Base-by-base conservation (phyloP, 1,140 invertebrate genomes). In the Fopius arisanus region DNA sequence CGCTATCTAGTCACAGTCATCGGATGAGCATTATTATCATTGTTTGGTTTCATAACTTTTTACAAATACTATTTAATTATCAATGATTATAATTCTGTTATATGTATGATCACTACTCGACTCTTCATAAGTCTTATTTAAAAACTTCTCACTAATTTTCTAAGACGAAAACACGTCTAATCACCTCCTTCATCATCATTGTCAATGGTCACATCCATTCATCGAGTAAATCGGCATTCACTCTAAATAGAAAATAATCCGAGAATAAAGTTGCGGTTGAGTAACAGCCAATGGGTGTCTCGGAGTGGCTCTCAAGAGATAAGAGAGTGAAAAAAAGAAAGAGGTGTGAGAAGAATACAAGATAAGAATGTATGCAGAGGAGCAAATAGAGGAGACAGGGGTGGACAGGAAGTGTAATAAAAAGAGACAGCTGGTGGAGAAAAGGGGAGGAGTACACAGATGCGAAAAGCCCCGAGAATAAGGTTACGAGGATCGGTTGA, bases 1-100 rank as follows among this genome's bases (percentile, higher is more conserved):
- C 43, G 74, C 75, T 78, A 80, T 67, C 79, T 82, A 82, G 79
- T 82, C 81, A 82, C 81, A 82, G 79, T 82, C 81, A 81, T 82
- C 75, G 74, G 78, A 82, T 81, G 81, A 82, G 79, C 79, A 80
- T 79, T 33, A 28, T 65, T 68, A 69, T 70, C 29, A 67, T 72
- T 41, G 23, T 59, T 59, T 54, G 6, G n/a, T 73, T 72, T 67
- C 23, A 54, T 73, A 26, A 23, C 31, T 23, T 75, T 19, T 67
- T 75, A 67, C 29, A 37, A 67, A 40, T 67, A 37, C 33, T 67
- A 67, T 65, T 67, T 48, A 26, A 16, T 51, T 67, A 31, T 28
- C 26, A 73, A 67, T 16, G 12, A 62, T 26, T 16, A 23, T n/a
- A 9, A 43, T 72, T 26, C 1, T 5, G 19, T 65, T 4, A 9